Conservation (phyloP, 1,140 invertebrate genomes). For the Dinothrombium tinctorium region DNA sequence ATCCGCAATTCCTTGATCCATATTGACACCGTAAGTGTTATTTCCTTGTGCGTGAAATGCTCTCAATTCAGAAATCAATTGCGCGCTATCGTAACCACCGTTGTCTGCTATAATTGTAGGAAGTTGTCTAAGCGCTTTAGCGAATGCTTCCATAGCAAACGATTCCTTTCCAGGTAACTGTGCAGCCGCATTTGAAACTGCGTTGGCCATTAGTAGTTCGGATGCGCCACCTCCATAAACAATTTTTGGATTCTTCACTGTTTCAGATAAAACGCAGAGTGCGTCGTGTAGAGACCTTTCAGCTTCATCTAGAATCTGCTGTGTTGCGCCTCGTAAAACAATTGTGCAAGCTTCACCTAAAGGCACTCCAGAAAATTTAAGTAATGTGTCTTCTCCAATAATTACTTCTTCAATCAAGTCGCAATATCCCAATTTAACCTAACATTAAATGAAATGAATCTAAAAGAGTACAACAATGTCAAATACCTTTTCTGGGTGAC, state of each 20-base stretch:
- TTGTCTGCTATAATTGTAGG: constrained; percentile 95
- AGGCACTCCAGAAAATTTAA: constrained; percentile 83
- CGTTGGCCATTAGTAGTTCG: constrained; percentile 90
- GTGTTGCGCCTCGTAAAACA: constrained; percentile 89
- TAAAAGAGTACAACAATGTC: neutral
- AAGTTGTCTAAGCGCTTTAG: constrained; percentile 47
- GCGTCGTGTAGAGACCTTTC: constrained; percentile 95
- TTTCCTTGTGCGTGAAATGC: constrained; percentile 62
- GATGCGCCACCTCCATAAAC: constrained; percentile 78
- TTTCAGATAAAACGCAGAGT: constrained; percentile 83
- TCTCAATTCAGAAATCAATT: constrained; percentile 65
- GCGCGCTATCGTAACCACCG: constrained; percentile 90
- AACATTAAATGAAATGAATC: neutral
- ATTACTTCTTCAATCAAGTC: constrained; percentile 90
- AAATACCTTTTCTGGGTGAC: constrained; percentile 44
- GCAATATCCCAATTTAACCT: constrained; percentile 75
- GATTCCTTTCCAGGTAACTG: constrained; percentile 91
- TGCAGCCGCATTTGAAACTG: constrained; percentile 53
- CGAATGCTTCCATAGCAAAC: constrained; percentile 89
- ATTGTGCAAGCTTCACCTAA: constrained; percentile 91
- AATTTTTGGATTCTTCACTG: constrained; percentile 71
- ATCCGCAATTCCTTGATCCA: constrained; percentile 20
- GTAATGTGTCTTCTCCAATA: constrained; percentile 88
- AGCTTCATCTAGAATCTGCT: constrained; percentile 96
- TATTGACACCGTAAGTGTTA: constrained; percentile 46